Conservation (phyloP, 2,888 invertebrate genomes). For the Nomada fabriciana region DNA sequence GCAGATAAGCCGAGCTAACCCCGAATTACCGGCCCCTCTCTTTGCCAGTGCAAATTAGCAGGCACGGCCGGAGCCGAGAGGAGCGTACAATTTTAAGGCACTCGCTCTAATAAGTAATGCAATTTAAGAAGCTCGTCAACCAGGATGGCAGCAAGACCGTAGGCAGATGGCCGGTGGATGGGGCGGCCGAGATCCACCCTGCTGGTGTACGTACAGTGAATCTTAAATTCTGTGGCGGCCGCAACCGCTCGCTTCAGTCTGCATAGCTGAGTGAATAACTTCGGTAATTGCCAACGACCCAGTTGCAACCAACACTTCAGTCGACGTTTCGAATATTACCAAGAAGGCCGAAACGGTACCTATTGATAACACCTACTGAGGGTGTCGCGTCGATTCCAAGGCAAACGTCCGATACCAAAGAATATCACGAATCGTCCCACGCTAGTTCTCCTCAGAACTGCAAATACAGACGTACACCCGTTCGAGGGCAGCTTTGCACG, state of each 20-base stretch:
- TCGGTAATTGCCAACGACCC: conserved; percentile 77
- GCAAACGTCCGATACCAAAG: background rate
- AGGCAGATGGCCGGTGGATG: conserved; percentile 44
- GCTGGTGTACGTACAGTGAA: conserved; percentile 61
- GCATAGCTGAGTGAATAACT: conserved; percentile 78
- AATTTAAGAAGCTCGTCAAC: conserved; percentile 65
- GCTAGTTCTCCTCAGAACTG: too few species aligned
- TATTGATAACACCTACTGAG: conserved; percentile 9
- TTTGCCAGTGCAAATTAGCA: conserved; percentile 59
- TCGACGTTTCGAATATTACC: conserved; percentile 62
- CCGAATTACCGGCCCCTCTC: conserved; percentile 55
- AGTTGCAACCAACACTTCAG: conserved; percentile 64
- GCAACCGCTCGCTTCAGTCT: conserved; percentile 52
- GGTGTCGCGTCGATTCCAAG: background rate
- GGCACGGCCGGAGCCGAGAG: conserved; percentile 39
- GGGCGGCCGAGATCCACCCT: background rate
- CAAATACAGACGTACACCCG: too few species aligned
- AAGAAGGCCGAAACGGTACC: conserved; percentile 11
- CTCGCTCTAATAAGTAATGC: conserved; percentile 68
- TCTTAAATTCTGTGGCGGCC: conserved; percentile 72
- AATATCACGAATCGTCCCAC: too few species aligned
- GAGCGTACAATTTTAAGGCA: conserved; percentile 63
- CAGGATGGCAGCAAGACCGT: conserved; percentile 45
- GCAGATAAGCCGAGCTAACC: conserved; percentile 62
- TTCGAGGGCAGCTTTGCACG: too few species aligned